Evolutionary conservation across 1,140 invertebrate genomes (phyloP).

Genomic region (Triops longicaudatus): DNA sequence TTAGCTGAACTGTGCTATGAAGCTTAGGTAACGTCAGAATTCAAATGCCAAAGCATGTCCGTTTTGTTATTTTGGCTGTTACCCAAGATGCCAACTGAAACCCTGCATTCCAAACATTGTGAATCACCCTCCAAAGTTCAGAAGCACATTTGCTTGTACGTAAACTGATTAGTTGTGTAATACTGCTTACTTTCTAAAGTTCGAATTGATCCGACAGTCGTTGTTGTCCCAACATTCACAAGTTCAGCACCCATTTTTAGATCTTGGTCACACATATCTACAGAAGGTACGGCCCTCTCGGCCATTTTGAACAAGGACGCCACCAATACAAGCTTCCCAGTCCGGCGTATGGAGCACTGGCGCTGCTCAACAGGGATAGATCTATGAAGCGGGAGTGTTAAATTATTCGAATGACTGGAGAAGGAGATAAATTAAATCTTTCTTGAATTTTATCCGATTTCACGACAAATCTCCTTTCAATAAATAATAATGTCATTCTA

Average conservation of each 20-base stretch:
- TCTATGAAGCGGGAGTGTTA: background rate
- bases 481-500: no score
- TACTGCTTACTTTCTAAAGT: background rate
- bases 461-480: no score
- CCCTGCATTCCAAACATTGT: slow-evolving; percentile 14
- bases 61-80: slow-evolving; percentile 8
- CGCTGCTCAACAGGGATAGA: background rate
- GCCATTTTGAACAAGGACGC: slow-evolving; percentile 14
- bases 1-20: background rate
- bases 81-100: slow-evolving; percentile 10
- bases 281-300: slow-evolving; percentile 13
- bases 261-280: slow-evolving; percentile 4
- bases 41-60: slow-evolving; percentile 7
- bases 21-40: background rate
- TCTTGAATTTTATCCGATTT: no score
- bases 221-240: background rate
- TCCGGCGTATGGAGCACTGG: background rate
- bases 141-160: background rate
- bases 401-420: background rate
- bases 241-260: slow-evolving; percentile 7
- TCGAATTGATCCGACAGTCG: background rate
- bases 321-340: background rate
- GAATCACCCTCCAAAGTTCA: background rate
- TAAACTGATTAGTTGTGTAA: background rate
- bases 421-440: background rate